Percentiles rank a stretch among this genome's conserved stretches.
phyloP scores from a whole-genome alignment of 2,888 invertebrate species.

The Melanargia galathea region DNA sequence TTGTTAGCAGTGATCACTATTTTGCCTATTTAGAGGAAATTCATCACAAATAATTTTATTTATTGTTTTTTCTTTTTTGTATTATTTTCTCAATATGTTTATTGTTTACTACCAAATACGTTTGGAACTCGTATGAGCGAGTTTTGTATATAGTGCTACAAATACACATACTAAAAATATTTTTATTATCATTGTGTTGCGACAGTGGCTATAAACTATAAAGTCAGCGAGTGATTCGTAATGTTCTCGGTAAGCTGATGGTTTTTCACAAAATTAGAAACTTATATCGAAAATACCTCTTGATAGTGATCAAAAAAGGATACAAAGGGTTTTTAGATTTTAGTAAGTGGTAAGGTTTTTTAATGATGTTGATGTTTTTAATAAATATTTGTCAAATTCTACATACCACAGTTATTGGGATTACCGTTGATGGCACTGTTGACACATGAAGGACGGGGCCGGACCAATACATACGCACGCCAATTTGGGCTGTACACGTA shows the following conservation, averaged over 20 bases:
- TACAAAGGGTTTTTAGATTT: constrained; percentile 76
- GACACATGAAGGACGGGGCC: background rate
- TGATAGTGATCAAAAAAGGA: constrained; percentile 74
- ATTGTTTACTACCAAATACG: constrained; percentile 70
- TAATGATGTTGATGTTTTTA: constrained; percentile 74
- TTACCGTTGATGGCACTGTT: constrained; percentile 41
- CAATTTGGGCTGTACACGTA: background rate
- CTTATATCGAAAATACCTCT: constrained; percentile 78
- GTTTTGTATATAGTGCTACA: constrained; percentile 75
- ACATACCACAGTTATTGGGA: constrained; percentile 53
- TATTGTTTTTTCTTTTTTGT: constrained; percentile 40
- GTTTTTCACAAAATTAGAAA: constrained; percentile 58
- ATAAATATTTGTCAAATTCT: constrained; percentile 72
- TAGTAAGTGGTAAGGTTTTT: constrained; percentile 72
- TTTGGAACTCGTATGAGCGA: constrained; percentile 55
- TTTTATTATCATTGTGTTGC: constrained; percentile 43
- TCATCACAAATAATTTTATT: constrained; percentile 45
- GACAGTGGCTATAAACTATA: constrained; percentile 17
- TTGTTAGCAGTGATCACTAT: constrained; percentile 25
- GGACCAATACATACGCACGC: constrained; percentile 13
- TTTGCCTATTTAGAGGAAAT: constrained; percentile 30
- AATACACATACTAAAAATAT: constrained; percentile 50
- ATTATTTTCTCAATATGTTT: constrained; percentile 46
- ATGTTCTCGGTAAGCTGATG: constrained; percentile 56
- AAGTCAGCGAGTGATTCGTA: constrained; percentile 44